These are phyloP conservation scores for Pangasius sanitwongsei DNA, from an alignment of 2,797 vertebrate genomes.

Conservation along the genomic window DNA sequence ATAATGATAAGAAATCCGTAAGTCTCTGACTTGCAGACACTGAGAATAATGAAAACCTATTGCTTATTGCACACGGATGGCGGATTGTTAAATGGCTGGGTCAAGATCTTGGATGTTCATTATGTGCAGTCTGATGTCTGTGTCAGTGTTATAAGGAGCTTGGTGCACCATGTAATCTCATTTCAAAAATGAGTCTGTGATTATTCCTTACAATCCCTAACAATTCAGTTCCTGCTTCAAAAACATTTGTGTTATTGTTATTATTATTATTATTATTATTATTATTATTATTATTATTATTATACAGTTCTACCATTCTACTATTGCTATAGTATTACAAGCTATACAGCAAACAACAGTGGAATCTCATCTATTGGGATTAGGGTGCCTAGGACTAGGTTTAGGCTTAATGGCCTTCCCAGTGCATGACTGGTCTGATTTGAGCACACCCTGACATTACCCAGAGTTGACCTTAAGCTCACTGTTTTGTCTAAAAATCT, in stretches of 20 bases:
- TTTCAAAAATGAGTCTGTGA: not conserved
- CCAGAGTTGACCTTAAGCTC: slow-evolving; percentile 24
- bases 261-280: not conserved
- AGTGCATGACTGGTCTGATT: not conserved
- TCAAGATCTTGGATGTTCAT: not conserved
- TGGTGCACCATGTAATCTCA: not conserved
- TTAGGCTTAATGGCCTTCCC: slow-evolving; percentile 11
- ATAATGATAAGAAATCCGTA: not conserved
- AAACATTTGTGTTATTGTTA: not conserved
- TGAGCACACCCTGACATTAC: slow-evolving; percentile 18
- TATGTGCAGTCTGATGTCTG: not conserved
- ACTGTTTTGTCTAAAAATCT: slow-evolving; percentile 18
- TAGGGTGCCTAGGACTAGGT: not conserved
- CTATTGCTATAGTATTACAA: not conserved
- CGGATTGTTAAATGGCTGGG: not conserved
- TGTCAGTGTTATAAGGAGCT: not conserved
- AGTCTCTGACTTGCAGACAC: not conserved
- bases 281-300: not conserved
- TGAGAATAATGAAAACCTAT: not conserved
- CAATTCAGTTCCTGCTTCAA: not conserved
- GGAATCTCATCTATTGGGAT: not conserved
- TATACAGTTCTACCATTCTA: not conserved
- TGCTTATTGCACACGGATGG: not conserved
- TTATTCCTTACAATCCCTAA: not conserved
- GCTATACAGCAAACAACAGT: not conserved